Base-by-base conservation (phyloP, 2,888 invertebrate species). In the Dryobotodes eremita region DNA sequence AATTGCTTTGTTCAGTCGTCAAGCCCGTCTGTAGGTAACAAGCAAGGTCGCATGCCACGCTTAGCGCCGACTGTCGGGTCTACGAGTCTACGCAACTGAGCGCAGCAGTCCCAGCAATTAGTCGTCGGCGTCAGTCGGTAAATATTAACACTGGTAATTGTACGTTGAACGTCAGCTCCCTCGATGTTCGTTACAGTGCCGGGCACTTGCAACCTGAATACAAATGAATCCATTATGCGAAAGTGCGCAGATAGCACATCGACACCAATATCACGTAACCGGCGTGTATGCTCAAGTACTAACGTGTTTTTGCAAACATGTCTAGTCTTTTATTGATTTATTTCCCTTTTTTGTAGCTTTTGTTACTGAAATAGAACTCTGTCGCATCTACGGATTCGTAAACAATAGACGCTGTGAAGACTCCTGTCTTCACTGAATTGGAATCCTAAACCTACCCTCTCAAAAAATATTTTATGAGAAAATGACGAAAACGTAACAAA, bases 101-200 rank as follows among this genome's bases (percentile, higher is more conserved):
- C 91, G 89, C 91, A 92, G 88, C 89, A 92, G 91, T 91, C 89
- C 89, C 89, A 93, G 94, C 95, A 96, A 96, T 96, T 96, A 96
- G 95, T 93, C 94, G 92, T 89, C 91, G 93, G 95, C 95, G 96
- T 95, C 96, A 94, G 95, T 93, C 94, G 95, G 96, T 96, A 96
- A 96, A 96, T 96, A 96, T 96, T 96, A 96, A 96, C 96, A 95
- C 92, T 95, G 93, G 95, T 96, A 96, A 96, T 96, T 96, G 96
- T 96, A 94, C 94, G 90, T 94, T 93, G 94, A 95, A 94, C 95
- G 96, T 95, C 95, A 95, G 96, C 94, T 92, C 93, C 93, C 93
- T 79, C 94, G 93, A 95, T 95, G 96, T 96, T 96, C 96, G 96
- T 96, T 96, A 96, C 96, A 94, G 94, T 93, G 93, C 91, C 93